Base-by-base conservation (phyloP, 2,888 invertebrate genomes). In the Melanophora roralis region DNA sequence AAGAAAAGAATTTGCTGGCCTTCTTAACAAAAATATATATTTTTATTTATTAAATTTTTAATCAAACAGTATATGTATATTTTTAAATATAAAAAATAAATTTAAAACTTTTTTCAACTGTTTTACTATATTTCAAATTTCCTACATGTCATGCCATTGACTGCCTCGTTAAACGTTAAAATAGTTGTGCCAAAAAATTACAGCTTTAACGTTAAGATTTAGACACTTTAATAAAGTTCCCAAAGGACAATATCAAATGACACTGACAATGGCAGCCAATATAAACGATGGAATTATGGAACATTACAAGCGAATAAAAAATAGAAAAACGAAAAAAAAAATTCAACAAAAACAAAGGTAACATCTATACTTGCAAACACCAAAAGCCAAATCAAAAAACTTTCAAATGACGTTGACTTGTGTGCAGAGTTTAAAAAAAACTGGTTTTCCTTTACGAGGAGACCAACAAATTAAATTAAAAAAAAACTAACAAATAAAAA, bases 171-270 rank as follows among this genome's bases (percentile, higher is more conserved):
- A 74, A 74, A 59, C 59, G 27, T 43, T 3, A 51, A 57, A 65
- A 65, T 64, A 73, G 55, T 65, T 55, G 53, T 40, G 38, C 40
- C 51, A 75, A 60, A 62, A 74, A 57, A 65, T 74, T 65, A 74
- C 49, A 65, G 32, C 59, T 43, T 68, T 45, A 60, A 75, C 74
- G 67, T 68, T 51, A 68, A 68, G 68, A 36, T 79, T 71, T 65
- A 75, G 71, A 79, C 79, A 79, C 79, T 75, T 79, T 69, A 78
- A 78, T 75, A 79, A 75, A 79, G 75, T 71, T 79, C 79, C 75
- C 79, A 74, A 75, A 75, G 71, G 79, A 79, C 75, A 67, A 79
- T 79, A 79, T 79, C 75, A 71, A 79, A 75, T 75, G 79, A 75
- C 69, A 75, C 79, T 79, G 79, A 60, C 79, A 71, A 73, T 78